Evolutionary conservation across 1,140 invertebrate species (phyloP), one percentile per base, ranked within the genome.

Genomic region (Eulimnadia texana): DNA sequence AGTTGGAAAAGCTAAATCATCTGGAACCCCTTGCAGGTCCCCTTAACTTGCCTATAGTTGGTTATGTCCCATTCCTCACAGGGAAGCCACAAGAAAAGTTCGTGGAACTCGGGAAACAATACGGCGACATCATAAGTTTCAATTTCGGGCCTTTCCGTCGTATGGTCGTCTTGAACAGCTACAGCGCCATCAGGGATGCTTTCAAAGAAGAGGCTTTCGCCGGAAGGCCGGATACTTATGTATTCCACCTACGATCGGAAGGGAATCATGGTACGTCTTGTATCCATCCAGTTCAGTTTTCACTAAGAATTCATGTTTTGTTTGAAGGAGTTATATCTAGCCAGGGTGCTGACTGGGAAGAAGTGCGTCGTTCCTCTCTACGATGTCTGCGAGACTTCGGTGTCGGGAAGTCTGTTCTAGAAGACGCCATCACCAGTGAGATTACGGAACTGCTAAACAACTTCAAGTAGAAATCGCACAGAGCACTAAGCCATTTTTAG

Each of bases 181-280:
- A 54, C 3, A 57, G 61, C 50, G 2, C 51, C 11, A 56, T 64
- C 0, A 55, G 51, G 25, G 61, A 64, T 6, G 60, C 63, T 1
- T 62, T 64, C 16, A 64, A 64, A 25, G 60, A 63, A 13, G 63
- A 64, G 20, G 24, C 23, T 50, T 64, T 64, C 56, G 3, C 63
- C 2, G 61, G 61, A 11, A 29, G 63, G 27, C 63, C 63, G 16
- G 1, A 22, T 16, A 51, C 60, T 13, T 16, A 22, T 20, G 0
- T 54, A 1, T 13, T 54, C 11, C 20, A 54, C 20, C 13, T 3
- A 13, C 52, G 52, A 1, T 13, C 52, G 11, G 52, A 54, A 16
- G 13, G 20, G 11, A 16, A 54, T 42, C 33, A 42, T 16, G 33
- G 33, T 42, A 9, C 33, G 33, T 9, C 16, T 6, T 9, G 33